These are phyloP conservation scores for Elachura formosa DNA, from an alignment of 2,113 vertebrate species.

Conservation along the genomic window DNA sequence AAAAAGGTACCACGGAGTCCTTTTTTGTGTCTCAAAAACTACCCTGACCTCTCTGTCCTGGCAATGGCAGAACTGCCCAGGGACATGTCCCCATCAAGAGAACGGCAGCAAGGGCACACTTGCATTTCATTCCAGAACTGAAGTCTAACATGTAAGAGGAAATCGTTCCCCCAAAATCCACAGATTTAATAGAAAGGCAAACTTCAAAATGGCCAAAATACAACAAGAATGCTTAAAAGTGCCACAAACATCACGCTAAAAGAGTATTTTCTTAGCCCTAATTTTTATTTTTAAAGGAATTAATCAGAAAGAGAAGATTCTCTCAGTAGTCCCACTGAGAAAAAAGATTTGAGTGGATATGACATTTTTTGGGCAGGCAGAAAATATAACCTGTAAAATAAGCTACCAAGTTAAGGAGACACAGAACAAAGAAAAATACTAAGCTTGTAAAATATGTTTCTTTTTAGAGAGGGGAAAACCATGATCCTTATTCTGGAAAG, in stretches of 20 bases:
- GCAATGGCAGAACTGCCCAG: background rate
- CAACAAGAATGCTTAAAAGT: background rate
- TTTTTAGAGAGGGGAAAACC: background rate
- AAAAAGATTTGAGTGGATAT: background rate
- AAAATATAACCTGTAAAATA: background rate
- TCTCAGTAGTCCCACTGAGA: background rate
- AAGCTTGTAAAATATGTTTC: background rate
- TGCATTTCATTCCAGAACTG: background rate
- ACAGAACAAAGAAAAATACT: background rate
- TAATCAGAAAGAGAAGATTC: background rate
- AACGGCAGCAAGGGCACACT: background rate
- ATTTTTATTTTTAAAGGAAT: background rate
- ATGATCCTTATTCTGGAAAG: background rate
- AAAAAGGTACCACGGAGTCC: background rate
- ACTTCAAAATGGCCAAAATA: background rate
- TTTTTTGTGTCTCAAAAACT: background rate
- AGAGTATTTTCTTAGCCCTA: background rate
- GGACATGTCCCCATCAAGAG: background rate
- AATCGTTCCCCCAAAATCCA: background rate
- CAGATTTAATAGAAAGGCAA: background rate
- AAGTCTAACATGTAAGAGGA: background rate
- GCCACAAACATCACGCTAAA: background rate
- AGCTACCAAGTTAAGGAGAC: background rate
- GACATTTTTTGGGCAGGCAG: background rate
- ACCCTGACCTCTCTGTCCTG: background rate